These are phyloP conservation scores for Prosapia bicincta DNA, from an alignment of 2,888 invertebrate genomes.

Conservation along the genomic window DNA sequence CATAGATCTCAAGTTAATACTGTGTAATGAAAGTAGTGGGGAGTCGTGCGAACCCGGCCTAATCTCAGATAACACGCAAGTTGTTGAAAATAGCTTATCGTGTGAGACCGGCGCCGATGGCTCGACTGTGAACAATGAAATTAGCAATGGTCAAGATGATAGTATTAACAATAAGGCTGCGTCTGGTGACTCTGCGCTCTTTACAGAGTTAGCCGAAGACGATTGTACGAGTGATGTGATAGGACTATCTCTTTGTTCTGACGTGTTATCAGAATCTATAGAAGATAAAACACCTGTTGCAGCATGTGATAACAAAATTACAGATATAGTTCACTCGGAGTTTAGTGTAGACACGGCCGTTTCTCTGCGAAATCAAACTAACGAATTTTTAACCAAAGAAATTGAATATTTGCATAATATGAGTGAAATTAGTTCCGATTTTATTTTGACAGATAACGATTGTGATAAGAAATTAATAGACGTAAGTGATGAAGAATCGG, in stretches of 20 bases:
- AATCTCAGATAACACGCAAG: neutral
- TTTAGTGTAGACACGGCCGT: neutral
- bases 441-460: neutral
- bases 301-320: neutral
- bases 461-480: slow-evolving; percentile 1
- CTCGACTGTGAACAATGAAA: neutral
- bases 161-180: neutral
- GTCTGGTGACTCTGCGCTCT: neutral
- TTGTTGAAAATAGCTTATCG: neutral
- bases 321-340: neutral
- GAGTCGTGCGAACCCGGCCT: neutral
- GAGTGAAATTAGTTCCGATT: slow-evolving; percentile 1
- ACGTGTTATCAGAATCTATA: neutral
- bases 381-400: slow-evolving; percentile 16
- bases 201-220: neutral
- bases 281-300: neutral
- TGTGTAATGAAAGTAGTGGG: neutral
- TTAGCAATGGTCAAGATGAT: neutral
- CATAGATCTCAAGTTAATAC: neutral
- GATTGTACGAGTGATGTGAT: neutral
- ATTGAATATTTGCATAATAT: slow-evolving; percentile 17
- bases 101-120: neutral
- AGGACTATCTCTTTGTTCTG: neutral
- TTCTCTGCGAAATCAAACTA: neutral
- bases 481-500: slow-evolving; percentile 23